These are phyloP conservation scores for Coregonus suidteri DNA, from an alignment of 2,797 vertebrate genomes.

Conservation along the genomic window DNA sequence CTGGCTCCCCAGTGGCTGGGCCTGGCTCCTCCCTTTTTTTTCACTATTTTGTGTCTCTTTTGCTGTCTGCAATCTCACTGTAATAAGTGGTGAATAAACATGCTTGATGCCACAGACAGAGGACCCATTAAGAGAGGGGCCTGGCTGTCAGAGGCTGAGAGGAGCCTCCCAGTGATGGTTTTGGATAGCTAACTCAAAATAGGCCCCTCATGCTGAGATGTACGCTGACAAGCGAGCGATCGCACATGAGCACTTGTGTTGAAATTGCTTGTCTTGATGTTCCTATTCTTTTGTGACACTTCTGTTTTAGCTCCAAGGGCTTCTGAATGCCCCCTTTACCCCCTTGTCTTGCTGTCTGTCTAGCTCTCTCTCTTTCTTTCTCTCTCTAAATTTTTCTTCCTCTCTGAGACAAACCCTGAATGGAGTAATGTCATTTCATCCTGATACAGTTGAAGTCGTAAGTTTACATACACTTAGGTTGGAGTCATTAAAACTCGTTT, in stretches of 20 bases:
- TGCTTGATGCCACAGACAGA: too few species aligned
- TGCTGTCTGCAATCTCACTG: too few species aligned
- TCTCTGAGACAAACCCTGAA: neutral
- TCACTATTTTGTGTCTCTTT: neutral
- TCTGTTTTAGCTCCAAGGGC: conserved; percentile 47
- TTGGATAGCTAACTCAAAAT: conserved; percentile 6
- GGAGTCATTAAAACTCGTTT: too few species aligned
- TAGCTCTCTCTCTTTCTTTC: neutral
- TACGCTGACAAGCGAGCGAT: neutral
- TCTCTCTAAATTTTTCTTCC: neutral
- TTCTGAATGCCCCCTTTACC: conserved; percentile 42
- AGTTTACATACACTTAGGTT: too few species aligned
- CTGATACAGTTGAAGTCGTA: too few species aligned
- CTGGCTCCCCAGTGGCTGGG: too few species aligned
- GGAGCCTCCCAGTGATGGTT: neutral
- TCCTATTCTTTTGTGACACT: conserved; percentile 33
- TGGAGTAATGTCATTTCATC: conserved; percentile 38
- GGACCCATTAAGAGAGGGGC: too few species aligned
- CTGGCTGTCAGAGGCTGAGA: neutral
- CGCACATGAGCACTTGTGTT: conserved; percentile 3
- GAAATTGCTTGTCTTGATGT: conserved; percentile 49
- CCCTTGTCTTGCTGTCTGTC: conserved; percentile 41
- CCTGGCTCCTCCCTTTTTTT: neutral
- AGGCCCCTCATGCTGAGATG: conserved; percentile 13
- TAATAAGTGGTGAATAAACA: too few species aligned